phyloP scores from a whole-genome alignment of 2,797 vertebrate species.

The Parauchenoglanis ngamensis region DNA sequence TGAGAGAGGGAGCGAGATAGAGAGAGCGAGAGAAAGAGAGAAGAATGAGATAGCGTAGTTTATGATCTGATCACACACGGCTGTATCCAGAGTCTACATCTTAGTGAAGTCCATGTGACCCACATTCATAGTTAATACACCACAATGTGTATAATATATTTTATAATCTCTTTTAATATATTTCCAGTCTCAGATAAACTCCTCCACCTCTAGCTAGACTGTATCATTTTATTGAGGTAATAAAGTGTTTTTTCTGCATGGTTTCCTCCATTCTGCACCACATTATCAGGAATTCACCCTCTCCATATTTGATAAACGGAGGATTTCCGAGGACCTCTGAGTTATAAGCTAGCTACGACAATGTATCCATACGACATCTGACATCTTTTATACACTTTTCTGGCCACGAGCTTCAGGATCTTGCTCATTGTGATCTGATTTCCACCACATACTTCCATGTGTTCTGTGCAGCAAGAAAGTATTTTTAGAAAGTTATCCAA shows the following conservation, averaged over 20 bases:
- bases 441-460: not conserved
- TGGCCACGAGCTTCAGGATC: not conserved
- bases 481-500: not conserved
- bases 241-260: not conserved
- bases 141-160: not conserved
- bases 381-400: not conserved
- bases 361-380: not conserved
- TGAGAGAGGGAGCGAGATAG: not conserved
- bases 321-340: not conserved
- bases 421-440: not conserved
- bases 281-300: too few relatives aligned
- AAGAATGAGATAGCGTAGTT: not conserved
- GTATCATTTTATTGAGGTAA: not conserved
- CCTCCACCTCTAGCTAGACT: not conserved
- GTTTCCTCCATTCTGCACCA: not conserved
- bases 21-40: not conserved
- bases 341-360: not conserved
- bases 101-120: not conserved
- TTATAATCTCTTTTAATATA: not conserved
- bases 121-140: not conserved
- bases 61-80: not conserved
- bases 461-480: too few relatives aligned
- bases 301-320: too few relatives aligned
- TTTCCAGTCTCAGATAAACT: not conserved
- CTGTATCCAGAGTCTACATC: too few relatives aligned